These are phyloP conservation scores for Chesias legatella DNA, from an alignment of 2,888 invertebrate genomes.

Conservation along the genomic window DNA sequence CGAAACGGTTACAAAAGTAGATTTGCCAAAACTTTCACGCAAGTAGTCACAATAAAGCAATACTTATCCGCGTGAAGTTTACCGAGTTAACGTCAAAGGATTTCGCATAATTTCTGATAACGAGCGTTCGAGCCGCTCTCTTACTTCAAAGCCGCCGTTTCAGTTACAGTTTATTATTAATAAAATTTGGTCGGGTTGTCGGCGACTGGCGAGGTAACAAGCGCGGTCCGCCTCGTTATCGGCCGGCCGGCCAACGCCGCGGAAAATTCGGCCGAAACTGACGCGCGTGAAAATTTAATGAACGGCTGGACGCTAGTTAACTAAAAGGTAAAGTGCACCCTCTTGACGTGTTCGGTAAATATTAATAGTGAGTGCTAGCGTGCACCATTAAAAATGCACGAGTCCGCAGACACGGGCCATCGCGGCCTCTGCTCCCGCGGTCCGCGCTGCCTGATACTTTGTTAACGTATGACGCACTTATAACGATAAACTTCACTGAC, in stretches of 20 bases:
- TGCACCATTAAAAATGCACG: conserved; percentile 79
- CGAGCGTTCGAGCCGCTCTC: conserved; percentile 71
- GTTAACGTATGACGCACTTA: conserved; percentile 10
- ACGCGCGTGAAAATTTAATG: conserved; percentile 82
- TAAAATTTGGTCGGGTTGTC: conserved; percentile 73
- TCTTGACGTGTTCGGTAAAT: conserved; percentile 81
- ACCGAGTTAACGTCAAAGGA: conserved; percentile 62
- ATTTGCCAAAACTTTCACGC: conserved; percentile 10
- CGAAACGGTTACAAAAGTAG: not conserved
- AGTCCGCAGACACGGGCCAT: conserved; percentile 69
- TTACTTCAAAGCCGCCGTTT: conserved; percentile 75
- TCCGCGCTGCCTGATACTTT: not conserved
- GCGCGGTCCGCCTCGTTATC: conserved; percentile 61
- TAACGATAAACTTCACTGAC: too few relatives aligned
- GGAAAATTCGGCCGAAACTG: conserved; percentile 80
- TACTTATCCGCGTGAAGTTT: conserved; percentile 31
- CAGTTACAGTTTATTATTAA: conserved; percentile 80
- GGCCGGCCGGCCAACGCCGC: conserved; percentile 75
- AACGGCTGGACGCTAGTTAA: conserved; percentile 81
- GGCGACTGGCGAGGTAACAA: conserved; percentile 55
- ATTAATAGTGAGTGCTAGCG: conserved; percentile 79
- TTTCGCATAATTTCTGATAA: conserved; percentile 75
- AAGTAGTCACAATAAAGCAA: conserved; percentile 27
- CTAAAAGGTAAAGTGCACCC: conserved; percentile 81
- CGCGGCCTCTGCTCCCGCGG: conserved; percentile 31